These are phyloP conservation scores for Mus caroli DNA, from an alignment of 2,797 vertebrate species.

Conservation along the genomic window DNA sequence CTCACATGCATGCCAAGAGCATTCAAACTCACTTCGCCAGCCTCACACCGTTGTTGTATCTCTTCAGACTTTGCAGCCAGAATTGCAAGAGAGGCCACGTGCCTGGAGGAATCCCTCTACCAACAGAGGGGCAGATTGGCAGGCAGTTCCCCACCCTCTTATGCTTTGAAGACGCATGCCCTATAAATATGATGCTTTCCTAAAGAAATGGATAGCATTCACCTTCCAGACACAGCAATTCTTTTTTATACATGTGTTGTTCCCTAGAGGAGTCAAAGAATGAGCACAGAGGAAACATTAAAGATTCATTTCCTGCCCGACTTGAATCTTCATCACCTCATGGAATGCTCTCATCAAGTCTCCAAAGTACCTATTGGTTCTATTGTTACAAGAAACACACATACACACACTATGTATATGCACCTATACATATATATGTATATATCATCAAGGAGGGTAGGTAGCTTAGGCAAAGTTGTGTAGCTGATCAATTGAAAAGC, in stretches of 20 bases:
- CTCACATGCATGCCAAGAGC: fast-evolving
- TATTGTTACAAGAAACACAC: background rate
- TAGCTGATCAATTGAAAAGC: background rate
- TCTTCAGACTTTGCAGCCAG: background rate
- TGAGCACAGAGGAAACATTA: background rate
- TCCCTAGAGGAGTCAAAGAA: background rate
- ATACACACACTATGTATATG: background rate
- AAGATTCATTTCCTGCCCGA: background rate
- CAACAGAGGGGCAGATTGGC: too few species aligned
- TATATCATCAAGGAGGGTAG: background rate
- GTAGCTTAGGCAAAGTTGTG: too few species aligned
- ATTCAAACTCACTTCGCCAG: background rate
- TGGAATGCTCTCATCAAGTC: background rate
- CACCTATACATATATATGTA: too few species aligned
- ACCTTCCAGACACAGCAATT: background rate
- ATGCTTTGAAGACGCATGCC: background rate
- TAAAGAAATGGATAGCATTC: background rate
- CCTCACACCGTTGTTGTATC: too few species aligned
- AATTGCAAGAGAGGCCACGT: background rate
- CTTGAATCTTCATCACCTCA: background rate
- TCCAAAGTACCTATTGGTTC: background rate
- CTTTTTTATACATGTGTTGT: background rate
- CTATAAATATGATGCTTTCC: background rate
- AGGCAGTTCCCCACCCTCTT: background rate
- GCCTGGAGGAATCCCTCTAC: background rate